Conservation (phyloP, 2,797 vertebrate genomes). For the Myotis myotis region DNA sequence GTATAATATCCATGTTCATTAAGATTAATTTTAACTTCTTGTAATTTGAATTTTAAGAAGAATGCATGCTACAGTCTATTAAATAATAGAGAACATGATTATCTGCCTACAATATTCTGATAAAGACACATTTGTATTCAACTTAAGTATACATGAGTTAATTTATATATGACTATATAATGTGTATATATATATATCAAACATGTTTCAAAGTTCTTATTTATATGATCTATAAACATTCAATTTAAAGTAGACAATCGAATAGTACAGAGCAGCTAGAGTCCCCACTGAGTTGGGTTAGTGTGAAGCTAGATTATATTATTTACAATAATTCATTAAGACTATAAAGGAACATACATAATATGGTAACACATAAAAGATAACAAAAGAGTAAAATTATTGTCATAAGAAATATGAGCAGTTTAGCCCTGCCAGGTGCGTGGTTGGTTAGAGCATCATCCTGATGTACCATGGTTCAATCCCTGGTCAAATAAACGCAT, state of each 20-base stretch:
- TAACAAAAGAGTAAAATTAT: not conserved
- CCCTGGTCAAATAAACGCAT: not conserved
- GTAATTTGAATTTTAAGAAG: not conserved
- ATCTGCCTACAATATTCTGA: not conserved
- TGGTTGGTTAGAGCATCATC: not conserved
- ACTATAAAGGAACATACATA: not conserved
- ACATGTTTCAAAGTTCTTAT: not conserved
- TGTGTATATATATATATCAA: not conserved
- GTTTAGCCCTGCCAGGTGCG: not conserved
- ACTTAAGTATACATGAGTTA: not conserved
- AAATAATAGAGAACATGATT: slow-evolving; percentile 9
- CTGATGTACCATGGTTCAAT: not conserved
- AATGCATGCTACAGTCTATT: not conserved
- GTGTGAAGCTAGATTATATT: not conserved
- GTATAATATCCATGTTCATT: not conserved
- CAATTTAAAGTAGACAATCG: not conserved
- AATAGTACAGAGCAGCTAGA: not conserved
- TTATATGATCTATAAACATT: not conserved
- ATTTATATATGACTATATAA: not conserved
- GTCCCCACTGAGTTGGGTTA: not conserved
- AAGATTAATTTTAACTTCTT: not conserved
- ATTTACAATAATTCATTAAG: not conserved
- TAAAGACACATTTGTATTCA: not conserved
- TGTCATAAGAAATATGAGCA: not conserved
- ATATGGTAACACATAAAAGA: not conserved